A percentile compares a stretch with the other conserved stretches of the same genome.
Evolutionary conservation across 2,113 vertebrate genomes (phyloP).

Genomic region (Amphilophus citrinellus): DNA sequence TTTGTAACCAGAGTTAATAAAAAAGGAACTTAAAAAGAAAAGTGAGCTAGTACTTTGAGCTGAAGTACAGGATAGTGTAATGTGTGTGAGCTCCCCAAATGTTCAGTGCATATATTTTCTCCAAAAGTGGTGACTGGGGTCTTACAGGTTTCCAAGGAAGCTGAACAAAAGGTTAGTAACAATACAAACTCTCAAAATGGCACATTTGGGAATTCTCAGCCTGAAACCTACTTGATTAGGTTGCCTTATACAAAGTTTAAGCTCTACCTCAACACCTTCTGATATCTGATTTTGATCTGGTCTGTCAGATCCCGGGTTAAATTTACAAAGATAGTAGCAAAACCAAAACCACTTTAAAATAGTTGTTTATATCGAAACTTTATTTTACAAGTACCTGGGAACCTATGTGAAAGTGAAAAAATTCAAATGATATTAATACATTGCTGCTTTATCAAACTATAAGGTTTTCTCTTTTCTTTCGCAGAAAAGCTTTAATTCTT

Average conservation of each 20-base stretch:
- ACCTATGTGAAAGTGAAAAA: background rate
- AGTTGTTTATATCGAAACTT: background rate
- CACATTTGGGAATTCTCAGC: slow-evolving; percentile 39
- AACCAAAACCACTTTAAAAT: background rate
- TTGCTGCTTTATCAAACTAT: background rate
- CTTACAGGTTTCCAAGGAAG: slow-evolving; percentile 4
- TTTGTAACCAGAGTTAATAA: background rate
- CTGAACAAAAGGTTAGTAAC: slow-evolving; percentile 30
- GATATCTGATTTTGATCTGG: background rate
- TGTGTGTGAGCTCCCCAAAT: background rate
- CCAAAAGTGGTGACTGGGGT: background rate
- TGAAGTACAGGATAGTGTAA: background rate
- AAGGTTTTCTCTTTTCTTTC: background rate
- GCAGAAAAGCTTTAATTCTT: background rate
- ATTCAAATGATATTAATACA: background rate
- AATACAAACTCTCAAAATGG: background rate
- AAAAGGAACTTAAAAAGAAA: background rate
- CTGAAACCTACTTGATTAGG: slow-evolving; percentile 18
- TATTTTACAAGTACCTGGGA: background rate
- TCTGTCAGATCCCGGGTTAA: too few species aligned
- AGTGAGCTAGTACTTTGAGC: background rate
- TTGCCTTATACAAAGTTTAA: slow-evolving; percentile 29
- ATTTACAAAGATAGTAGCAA: background rate
- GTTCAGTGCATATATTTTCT: background rate
- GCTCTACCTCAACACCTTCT: background rate